Evolutionary conservation across 1,140 invertebrate genomes (phyloP).

Genomic region (Cecropterus lyciades): DNA sequence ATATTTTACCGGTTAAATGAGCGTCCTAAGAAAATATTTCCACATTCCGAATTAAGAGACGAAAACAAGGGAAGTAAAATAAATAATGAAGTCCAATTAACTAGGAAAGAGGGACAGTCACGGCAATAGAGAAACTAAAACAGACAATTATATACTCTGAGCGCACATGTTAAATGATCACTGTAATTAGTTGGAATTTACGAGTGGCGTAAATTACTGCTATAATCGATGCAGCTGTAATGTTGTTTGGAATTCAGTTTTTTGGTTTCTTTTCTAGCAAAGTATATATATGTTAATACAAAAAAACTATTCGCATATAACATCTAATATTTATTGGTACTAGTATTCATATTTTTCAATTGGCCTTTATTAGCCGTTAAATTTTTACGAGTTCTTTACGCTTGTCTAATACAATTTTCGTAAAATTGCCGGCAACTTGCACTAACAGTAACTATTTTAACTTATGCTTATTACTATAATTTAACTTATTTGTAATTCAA

Average conservation of each 20-base stretch:
- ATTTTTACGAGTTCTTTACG: no score
- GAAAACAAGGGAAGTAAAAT: conserved; percentile 59
- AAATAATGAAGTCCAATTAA: conserved; percentile 68
- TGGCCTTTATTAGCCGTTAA: no score
- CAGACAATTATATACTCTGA: conserved; percentile 30
- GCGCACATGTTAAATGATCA: conserved; percentile 2
- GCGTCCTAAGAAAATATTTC: conserved; percentile 44
- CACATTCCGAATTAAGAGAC: conserved; percentile 50
- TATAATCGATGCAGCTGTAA: conserved; percentile 11
- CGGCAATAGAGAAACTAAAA: conserved; percentile 33
- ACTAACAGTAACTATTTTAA: no score
- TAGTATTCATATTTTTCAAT: no score
- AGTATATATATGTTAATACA: background rate
- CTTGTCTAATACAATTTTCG: no score
- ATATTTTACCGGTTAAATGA: conserved; percentile 27
- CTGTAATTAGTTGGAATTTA: conserved; percentile 9
- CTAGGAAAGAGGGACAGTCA: conserved; percentile 52
- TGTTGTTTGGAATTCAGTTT: conserved; percentile 12
- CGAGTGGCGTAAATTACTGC: conserved; percentile 10
- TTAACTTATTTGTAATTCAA: no score
- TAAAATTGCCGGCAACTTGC: no score
- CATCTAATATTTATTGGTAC: no score
- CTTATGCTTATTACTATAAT: no score
- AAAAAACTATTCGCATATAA: no score
- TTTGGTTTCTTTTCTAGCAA: background rate